These are phyloP conservation scores for Pachyuromys duprasi DNA, from an alignment of 2,797 vertebrate species.

Conservation along the genomic window DNA sequence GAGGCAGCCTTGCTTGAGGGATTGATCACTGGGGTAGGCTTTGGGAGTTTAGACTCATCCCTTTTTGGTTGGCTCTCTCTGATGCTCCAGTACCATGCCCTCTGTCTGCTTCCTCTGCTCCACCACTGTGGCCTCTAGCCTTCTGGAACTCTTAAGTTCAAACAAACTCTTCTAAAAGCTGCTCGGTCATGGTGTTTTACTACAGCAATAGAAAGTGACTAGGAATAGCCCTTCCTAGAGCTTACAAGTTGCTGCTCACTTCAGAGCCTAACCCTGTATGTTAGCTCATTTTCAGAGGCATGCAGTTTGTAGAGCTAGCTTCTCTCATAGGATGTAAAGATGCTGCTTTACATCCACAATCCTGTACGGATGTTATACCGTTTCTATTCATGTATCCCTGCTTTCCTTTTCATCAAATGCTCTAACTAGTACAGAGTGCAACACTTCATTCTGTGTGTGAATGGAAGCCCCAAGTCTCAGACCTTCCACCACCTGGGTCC, in stretches of 20 bases:
- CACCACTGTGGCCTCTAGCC: not conserved
- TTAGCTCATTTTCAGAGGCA: not conserved
- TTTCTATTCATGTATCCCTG: not conserved
- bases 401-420: not conserved
- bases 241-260: not conserved
- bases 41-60: no score
- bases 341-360: not conserved
- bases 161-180: not conserved
- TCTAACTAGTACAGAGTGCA: not conserved
- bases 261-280: not conserved
- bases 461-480: not conserved
- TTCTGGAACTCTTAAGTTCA: not conserved
- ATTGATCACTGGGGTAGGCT: not conserved
- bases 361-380: rapidly evolving
- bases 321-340: rapidly evolving
- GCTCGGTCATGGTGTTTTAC: not conserved
- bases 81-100: no score
- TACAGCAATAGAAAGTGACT: not conserved
- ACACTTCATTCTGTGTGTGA: not conserved
- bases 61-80: not conserved
- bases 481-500: not conserved
- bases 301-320: no score
- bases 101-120: not conserved
- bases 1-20: not conserved
- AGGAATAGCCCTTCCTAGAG: not conserved